Conservation (phyloP, 2,888 invertebrate species). For the Drosophila picticornis region DNA sequence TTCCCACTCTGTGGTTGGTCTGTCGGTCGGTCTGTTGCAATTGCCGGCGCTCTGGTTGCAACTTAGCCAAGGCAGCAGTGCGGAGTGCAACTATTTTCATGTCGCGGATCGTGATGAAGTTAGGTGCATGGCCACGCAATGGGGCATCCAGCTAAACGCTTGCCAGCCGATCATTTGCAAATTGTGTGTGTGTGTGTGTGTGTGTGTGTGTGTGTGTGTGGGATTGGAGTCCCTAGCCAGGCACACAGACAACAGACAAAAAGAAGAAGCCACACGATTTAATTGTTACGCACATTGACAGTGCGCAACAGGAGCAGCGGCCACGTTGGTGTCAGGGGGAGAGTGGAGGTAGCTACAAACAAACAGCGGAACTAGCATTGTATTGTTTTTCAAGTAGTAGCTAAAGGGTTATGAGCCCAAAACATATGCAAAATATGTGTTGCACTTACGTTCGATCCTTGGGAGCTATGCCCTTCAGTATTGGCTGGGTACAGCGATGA, state of each 20-base stretch:
- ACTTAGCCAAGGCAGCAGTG: conserved; percentile 32
- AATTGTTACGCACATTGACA: conserved; percentile 83
- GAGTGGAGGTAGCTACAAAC: neutral
- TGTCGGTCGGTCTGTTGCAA: conserved; percentile 18
- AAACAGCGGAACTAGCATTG: conserved; percentile 41
- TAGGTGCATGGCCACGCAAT: conserved; percentile 78
- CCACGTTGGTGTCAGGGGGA: neutral
- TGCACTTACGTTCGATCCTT: conserved; percentile 9
- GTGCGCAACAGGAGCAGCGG: conserved; percentile 14
- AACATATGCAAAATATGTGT: conserved; percentile 55
- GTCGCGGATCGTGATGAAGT: conserved; percentile 82
- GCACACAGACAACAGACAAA: conserved; percentile 11
- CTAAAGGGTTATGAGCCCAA: conserved; percentile 48
- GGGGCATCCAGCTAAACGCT: conserved; percentile 51
- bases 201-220: neutral
- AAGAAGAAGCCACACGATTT: conserved; percentile 79
- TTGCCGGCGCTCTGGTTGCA: conserved; percentile 48
- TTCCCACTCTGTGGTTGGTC: conserved; percentile 72
- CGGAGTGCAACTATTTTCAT: conserved; percentile 77
- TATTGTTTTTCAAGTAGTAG: conserved; percentile 31
- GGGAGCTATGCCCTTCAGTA: conserved; percentile 36
- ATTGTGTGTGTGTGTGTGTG: conserved; percentile 40
- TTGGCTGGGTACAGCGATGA: conserved; percentile 22
- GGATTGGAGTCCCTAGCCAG: neutral
- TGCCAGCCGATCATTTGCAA: conserved; percentile 69